Evolutionary conservation across 2,797 vertebrate species (phyloP), one percentile per base, ranked within the genome.

Genomic region (Aphelocoma californica): DNA sequence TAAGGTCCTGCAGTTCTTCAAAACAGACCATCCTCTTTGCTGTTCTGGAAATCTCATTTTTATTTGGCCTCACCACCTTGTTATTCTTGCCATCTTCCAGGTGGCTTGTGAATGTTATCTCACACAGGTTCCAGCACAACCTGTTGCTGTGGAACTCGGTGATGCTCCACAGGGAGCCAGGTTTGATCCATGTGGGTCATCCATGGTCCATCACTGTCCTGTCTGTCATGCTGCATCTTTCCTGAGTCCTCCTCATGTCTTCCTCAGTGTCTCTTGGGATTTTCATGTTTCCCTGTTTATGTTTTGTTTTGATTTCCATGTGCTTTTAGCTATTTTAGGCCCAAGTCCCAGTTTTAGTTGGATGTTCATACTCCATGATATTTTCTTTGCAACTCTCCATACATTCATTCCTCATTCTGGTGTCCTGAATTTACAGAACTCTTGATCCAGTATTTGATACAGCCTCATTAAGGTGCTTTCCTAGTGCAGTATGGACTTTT

Each of bases 141-240:
- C 5, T 62, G 16, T 7, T n/a, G 48, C 31, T 66, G 54, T 54
- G 56, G 45, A 50, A 11, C 14, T 34, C 9, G 2, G 17, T 40
- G 53, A 13, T 79, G 32, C 11, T 60, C 45, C 44, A 24, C 3
- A 24, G 42, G 8, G 17, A 82, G 4, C 12, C 29, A 71, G 13
- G 1, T 32, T 42, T 38, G 13, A 29, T 18, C 42, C 48, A 2
- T 3, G 4, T n/a, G 24, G 24, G 40, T 18, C 64, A 47, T 62
- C 34, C 42, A 14, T 56, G 26, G 18, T 75, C 42, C 34, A 24
- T 36, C 48, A 28, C 42, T 61, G 54, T 19, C 9, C 42, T 20
- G 0, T 10, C 0, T 28, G 6, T 24, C 36, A 56, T 20, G 8
- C 21, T 69, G 0, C 24, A 15, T 32, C n/a, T 38, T 77, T 81